phyloP scores from a whole-genome alignment of 2,797 vertebrate species.

The Tadarida brasiliensis region DNA sequence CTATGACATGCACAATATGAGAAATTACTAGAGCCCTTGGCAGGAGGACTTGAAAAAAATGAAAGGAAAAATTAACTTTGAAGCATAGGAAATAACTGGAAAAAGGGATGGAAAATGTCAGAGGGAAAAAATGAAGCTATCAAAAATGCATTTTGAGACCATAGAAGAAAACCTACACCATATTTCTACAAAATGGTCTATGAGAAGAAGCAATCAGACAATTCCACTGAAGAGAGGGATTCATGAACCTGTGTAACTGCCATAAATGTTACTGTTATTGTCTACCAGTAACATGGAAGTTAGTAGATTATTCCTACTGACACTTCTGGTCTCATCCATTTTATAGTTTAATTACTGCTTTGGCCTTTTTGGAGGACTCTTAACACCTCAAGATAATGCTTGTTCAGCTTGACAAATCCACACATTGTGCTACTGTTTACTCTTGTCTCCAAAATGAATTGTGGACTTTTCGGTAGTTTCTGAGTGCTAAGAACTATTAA shows the following conservation, averaged over 20 bases:
- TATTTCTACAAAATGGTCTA: background rate
- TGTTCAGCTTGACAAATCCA: background rate
- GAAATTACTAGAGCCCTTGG: background rate
- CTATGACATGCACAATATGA: background rate
- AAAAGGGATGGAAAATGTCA: background rate
- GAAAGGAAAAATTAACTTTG: slow-evolving; percentile 37
- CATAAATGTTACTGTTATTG: background rate
- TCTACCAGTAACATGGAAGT: background rate
- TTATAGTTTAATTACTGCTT: background rate
- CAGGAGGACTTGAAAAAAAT: background rate
- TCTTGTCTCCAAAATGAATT: slow-evolving; percentile 25
- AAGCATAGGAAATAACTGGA: background rate
- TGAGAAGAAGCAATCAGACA: background rate
- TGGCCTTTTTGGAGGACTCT: background rate
- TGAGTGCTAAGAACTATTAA: background rate
- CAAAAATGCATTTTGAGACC: background rate
- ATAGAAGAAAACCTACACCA: background rate
- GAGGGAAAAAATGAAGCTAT: background rate
- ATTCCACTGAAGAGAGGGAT: background rate
- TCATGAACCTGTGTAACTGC: background rate
- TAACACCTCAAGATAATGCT: background rate
- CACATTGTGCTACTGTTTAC: background rate
- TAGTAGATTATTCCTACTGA: background rate
- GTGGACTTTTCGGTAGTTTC: slow-evolving; percentile 34
- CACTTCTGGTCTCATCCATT: background rate